A percentile compares a stretch with the other conserved stretches of the same genome.
Evolutionary conservation across 2,888 invertebrate genomes (phyloP).

Genomic region (Chirona hameri): DNA sequence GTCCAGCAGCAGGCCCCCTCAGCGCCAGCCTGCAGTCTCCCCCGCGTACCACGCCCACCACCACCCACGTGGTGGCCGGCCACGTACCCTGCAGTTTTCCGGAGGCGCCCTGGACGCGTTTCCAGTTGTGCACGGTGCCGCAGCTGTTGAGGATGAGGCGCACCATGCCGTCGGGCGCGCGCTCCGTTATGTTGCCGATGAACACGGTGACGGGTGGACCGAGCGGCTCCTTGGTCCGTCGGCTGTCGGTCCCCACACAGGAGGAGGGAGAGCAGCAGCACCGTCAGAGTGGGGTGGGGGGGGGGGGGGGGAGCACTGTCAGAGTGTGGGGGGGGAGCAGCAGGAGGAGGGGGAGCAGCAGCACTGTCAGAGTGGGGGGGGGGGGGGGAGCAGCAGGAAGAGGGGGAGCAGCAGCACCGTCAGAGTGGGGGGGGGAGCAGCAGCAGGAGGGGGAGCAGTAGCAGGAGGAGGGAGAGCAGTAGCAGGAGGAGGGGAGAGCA

Average conservation of each 20-base stretch:
- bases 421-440: too few relatives aligned
- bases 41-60: too few relatives aligned
- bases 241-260: not conserved
- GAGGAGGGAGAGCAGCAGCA: not conserved
- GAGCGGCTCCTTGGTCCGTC: constrained; percentile 40
- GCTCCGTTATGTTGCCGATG: constrained; percentile 93
- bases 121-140: constrained; percentile 94
- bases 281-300: not conserved
- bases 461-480: not conserved
- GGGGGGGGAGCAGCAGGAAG: not conserved
- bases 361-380: not conserved
- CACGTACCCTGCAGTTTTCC: constrained; percentile 54
- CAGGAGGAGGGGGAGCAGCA: not conserved
- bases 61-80: not conserved
- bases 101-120: constrained; percentile 76
- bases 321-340: too few relatives aligned
- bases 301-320: not conserved
- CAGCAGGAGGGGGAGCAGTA: not conserved
- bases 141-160: constrained; percentile 86
- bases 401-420: not conserved
- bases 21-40: too few relatives aligned
- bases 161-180: constrained; percentile 92
- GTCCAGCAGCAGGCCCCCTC: too few relatives aligned
- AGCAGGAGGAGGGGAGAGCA: too few relatives aligned
- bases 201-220: constrained; percentile 96